A percentile compares a stretch with the other conserved stretches of the same genome.
phyloP scores from a whole-genome alignment of 2,797 vertebrate species.

The Gymnoscopelus microlampas region DNA sequence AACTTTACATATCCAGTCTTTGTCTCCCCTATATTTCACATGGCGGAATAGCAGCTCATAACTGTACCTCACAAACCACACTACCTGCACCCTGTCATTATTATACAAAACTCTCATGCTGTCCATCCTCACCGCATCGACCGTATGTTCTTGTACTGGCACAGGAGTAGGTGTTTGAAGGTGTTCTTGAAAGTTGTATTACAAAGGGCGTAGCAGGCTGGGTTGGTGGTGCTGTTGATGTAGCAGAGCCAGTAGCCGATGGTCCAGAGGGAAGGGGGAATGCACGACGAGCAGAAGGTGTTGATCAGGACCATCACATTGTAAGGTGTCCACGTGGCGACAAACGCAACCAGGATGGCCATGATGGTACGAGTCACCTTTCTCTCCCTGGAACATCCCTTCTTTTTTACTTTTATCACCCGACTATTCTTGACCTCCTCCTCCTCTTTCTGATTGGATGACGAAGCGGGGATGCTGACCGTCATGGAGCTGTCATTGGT shows the following conservation, averaged over 20 bases:
- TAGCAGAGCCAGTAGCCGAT: constrained; percentile 99
- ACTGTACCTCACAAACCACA: not conserved
- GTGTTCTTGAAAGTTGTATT: constrained; percentile 98
- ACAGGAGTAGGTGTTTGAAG: constrained; percentile 94
- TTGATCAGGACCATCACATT: constrained; percentile 98
- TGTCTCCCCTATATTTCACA: constrained; percentile 1
- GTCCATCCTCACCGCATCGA: constrained; percentile 50
- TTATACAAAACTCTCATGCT: not conserved
- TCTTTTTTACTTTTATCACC: constrained; percentile 76
- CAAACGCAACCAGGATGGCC: constrained; percentile 95
- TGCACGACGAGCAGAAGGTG: constrained; percentile 90
- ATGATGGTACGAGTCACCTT: constrained; percentile 98
- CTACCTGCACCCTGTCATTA: constrained; percentile 13
- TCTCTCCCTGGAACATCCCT: constrained; percentile 88
- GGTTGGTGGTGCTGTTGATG: constrained; percentile 98
- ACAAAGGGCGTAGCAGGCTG: constrained; percentile 96
- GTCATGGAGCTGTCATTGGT: constrained; percentile 82
- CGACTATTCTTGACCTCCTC: constrained; percentile 65
- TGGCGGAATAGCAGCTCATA: not conserved
- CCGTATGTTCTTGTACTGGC: constrained; percentile 95
- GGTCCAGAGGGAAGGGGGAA: constrained; percentile 92
- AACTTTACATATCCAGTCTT: not conserved
- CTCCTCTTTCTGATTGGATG: constrained; percentile 73
- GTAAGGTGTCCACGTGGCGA: constrained; percentile 95
- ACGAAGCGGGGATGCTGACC: constrained; percentile 73